Evolutionary conservation across 35 echinoderm and acorn worm species (phyloP).

Genomic region (Diadema setosum): DNA sequence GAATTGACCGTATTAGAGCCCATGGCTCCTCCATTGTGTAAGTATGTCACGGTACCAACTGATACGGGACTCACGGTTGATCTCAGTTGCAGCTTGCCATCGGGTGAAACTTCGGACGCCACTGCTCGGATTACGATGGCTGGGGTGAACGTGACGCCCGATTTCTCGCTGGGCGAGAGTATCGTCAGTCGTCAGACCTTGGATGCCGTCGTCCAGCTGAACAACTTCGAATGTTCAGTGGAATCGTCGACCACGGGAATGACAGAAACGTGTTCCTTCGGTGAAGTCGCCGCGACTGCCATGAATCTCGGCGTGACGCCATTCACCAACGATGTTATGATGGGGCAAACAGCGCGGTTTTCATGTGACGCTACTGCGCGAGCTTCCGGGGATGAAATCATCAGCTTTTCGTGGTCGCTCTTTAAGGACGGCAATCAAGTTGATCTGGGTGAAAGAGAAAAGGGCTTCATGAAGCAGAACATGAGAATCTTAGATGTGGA

Average conservation of each 20-base stretch:
- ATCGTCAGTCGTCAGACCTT: not conserved
- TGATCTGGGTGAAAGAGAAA: not conserved
- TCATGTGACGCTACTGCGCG: not conserved
- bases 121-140: not conserved
- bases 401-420: not conserved
- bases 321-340: not conserved
- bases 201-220: not conserved
- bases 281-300: not conserved
- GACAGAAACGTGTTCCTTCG: not conserved
- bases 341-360: not conserved
- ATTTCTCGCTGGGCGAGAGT: not conserved
- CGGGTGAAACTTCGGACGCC: not conserved
- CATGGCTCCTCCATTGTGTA: not conserved
- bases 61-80: not conserved
- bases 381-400: not conserved
- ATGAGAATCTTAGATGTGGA: not conserved
- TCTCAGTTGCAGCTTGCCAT: not conserved
- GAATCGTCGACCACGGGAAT: not conserved
- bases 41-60: not conserved
- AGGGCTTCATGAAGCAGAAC: not conserved
- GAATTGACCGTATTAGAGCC: not conserved
- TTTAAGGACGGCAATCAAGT: not conserved
- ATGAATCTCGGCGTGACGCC: not conserved
- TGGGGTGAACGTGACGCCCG: not conserved
- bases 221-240: not conserved